Conservation (phyloP, 1,140 invertebrate genomes). For the Pachypeltis micranthus region DNA sequence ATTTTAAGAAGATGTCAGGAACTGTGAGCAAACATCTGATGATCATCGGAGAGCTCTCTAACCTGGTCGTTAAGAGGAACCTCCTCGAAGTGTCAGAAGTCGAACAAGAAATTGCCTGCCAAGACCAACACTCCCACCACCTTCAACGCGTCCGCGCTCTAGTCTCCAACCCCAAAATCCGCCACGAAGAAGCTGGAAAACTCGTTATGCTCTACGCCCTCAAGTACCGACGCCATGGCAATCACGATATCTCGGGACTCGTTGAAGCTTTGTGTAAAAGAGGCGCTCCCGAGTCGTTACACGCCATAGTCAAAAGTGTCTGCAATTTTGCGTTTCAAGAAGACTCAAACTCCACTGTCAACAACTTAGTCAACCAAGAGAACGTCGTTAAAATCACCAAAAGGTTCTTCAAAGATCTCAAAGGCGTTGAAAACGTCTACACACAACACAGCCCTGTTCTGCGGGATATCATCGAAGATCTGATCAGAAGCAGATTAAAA, state of each 20-base stretch:
- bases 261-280: slow-evolving; percentile 59
- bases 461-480: slow-evolving; percentile 73
- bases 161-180: slow-evolving; percentile 49
- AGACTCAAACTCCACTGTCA: neutral
- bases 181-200: slow-evolving; percentile 68
- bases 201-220: slow-evolving; percentile 88
- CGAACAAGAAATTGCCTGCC: slow-evolving; percentile 91
- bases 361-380: slow-evolving; percentile 64
- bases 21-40: slow-evolving; percentile 96
- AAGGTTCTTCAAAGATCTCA: slow-evolving; percentile 77
- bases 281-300: slow-evolving; percentile 49
- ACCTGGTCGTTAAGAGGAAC: slow-evolving; percentile 61
- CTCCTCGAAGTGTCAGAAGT: slow-evolving; percentile 88
- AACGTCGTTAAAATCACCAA: slow-evolving; percentile 84
- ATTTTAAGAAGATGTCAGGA: slow-evolving; percentile 98
- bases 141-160: slow-evolving; percentile 56
- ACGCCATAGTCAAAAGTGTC: slow-evolving; percentile 38
- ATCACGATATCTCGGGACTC: slow-evolving; percentile 66
- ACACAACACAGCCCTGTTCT: slow-evolving; percentile 86
- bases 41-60: slow-evolving; percentile 86
- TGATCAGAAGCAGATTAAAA: slow-evolving; percentile 74
- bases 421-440: slow-evolving; percentile 94
- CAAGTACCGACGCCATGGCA: slow-evolving; percentile 79
- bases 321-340: slow-evolving; percentile 54
- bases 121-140: slow-evolving; percentile 81